phyloP scores from a whole-genome alignment of 2,797 vertebrate species.

The Smutsia gigantea region DNA sequence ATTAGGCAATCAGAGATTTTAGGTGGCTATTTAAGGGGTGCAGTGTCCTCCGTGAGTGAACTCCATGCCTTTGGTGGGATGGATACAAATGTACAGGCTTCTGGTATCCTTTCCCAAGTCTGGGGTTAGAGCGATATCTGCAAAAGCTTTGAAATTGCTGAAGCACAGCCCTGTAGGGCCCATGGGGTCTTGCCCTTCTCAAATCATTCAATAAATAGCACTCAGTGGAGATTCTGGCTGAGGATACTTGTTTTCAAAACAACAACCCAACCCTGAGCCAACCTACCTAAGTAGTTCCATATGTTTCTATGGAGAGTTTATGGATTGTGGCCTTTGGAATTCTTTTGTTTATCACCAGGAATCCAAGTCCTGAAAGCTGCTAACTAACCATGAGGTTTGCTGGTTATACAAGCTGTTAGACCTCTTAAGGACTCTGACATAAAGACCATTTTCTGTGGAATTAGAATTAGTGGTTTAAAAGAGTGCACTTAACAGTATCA shows the following conservation, averaged over 20 bases:
- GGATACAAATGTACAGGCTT: neutral
- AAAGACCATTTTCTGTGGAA: conserved; percentile 72
- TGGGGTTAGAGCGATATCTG: neutral
- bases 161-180: conserved; percentile 33
- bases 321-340: conserved; percentile 77
- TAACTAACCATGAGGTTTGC: conserved; percentile 74
- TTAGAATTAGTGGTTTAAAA: conserved; percentile 74
- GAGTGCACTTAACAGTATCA: conserved; percentile 65
- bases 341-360: conserved; percentile 79
- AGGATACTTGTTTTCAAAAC: conserved; percentile 75
- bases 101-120: neutral
- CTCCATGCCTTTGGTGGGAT: neutral
- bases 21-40: neutral
- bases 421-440: conserved; percentile 76
- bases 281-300: conserved; percentile 76
- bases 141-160: neutral
- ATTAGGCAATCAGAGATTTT: neutral
- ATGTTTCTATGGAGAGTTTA: conserved; percentile 79
- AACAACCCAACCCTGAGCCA: conserved; percentile 72
- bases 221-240: conserved; percentile 73
- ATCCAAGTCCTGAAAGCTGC: conserved; percentile 77
- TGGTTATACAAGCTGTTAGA: conserved; percentile 75
- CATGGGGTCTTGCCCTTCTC: conserved; percentile 63
- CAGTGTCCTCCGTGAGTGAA: neutral
- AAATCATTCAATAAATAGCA: conserved; percentile 72